Base-by-base conservation (phyloP, 2,797 vertebrate genomes). In the Cyclura pinguis region DNA sequence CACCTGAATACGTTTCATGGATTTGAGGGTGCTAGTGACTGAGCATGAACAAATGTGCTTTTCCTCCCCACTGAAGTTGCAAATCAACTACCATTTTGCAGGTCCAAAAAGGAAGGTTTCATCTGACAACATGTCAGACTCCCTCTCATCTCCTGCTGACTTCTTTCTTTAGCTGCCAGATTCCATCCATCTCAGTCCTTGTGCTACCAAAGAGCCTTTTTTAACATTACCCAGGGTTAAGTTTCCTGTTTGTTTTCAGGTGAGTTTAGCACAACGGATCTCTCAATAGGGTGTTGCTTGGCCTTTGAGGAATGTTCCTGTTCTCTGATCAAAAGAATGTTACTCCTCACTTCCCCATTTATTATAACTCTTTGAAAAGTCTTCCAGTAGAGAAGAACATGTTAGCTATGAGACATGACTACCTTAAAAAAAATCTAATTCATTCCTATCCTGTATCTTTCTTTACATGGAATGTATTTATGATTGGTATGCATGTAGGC, bases 391-490 rank as follows among this genome's bases (percentile, higher is more conserved):
- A 47, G 85, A 42, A 10, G 80, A 24, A 76, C 74, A 62, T 52
- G 5, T 38, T 16, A 4, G 16, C 35, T 73, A 32, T 78, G 59
- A 62, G 35, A 42, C 4, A 78, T 6, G 52, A 47, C 18, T 86
- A 50, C 8, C 16, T 29, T 13, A 52, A 64, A 22, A 76, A 24
- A 57, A 8, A 1, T 77, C 52, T 72, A 4, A 47, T 55, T 32
- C 0, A 27, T 18, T 35, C 47, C 55, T 32, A 55, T n/a, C 27
- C n/a, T 57, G 59, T n/a, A 0, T 0, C 1, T 83, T 87, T 90
- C 47, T 42, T 77, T 2, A 0, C 0, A 29, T 35, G 62, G 47
- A 59, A 87, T 0, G 0, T 6, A n/a, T 83, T 89, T 62, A 0
- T 20, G 16, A 1, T 29, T 38, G 7, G n/a, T 47, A 76, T 50